Conservation (phyloP, 1,140 invertebrate species). For the Aphelenchoides fujianensis region DNA sequence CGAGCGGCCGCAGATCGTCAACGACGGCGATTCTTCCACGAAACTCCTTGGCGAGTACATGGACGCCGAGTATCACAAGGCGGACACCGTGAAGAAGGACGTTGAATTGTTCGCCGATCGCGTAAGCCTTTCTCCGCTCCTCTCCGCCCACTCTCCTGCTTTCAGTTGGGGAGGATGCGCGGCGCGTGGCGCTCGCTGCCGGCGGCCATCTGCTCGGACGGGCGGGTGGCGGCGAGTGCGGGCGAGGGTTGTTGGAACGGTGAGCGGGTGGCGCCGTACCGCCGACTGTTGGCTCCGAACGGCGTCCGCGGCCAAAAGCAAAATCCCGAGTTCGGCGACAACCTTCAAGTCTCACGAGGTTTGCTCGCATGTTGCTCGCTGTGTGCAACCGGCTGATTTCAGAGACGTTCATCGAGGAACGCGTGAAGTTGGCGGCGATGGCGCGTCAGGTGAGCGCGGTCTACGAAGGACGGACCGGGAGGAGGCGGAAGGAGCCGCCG, state of each 20-base stretch:
- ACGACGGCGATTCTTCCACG: not conserved
- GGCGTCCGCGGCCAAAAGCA: conserved; percentile 19
- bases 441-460: not conserved
- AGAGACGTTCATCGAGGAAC: conserved; percentile 27
- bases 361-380: not conserved
- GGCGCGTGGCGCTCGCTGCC: not conserved
- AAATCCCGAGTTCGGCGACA: conserved; percentile 22
- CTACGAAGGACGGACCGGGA: conserved; percentile 11
- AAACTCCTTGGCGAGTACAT: conserved; percentile 21
- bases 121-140: too few relatives aligned
- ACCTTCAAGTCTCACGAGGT: conserved; percentile 19
- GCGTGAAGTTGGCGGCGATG: conserved; percentile 20
- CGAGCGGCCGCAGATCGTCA: not conserved
- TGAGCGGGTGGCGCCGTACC: conserved; percentile 11
- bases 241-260: conserved; percentile 23
- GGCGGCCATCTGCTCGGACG: conserved; percentile 17
- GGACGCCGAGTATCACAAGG: conserved; percentile 2
- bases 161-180: not conserved
- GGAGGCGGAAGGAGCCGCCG: not conserved
- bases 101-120: conserved; percentile 11
- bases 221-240: not conserved
- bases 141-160: too few relatives aligned
- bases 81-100: conserved; percentile 20
- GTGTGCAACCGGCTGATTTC: conserved; percentile 1
- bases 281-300: not conserved